Base-by-base conservation (phyloP, 2,113 vertebrate species). In the Nothobranchius kuhntae region DNA sequence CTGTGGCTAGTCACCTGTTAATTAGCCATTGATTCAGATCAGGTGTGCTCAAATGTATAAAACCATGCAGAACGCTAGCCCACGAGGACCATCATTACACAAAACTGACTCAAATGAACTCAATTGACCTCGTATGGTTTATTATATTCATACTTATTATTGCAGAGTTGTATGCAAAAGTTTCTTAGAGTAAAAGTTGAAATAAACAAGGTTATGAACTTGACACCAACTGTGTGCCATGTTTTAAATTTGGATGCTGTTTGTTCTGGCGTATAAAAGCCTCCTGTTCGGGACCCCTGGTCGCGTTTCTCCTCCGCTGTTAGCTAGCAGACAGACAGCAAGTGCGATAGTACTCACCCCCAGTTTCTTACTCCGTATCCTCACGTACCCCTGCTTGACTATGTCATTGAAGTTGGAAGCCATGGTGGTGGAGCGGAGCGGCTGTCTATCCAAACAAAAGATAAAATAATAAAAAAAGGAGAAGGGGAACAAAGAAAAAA, bases 391-490 rank as follows among this genome's bases (percentile, higher is more conserved):
- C 90, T 99, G 97, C 90, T 99, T 99, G 84, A 99, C 96, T 87
- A 99, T 98, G 86, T 99, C 97, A 89, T 99, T 98, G 93, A 99
- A 99, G 95, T 98, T 98, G 89, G 96, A 98, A 92, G 97, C 97
- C 97, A 99, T 98, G 90, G 92, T 90, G 82, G 48, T 83, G 84
- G 78, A 60, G 72, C 76, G 67, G 51, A 58, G 83, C 53, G 83
- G 83, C 65, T 75, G 17, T 70, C 65, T 74, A 60, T 78, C 81
- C 77, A 61, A 9, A 40, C 38, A 56, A 53, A 30, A 30, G 4
- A 30, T 30, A 30, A 30, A 30, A 30, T 21, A 21, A 30, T 30
- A 30, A 30, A 70, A n/a, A 42, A 51, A 21, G 15, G 63, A 12
- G 15, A 48, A 30, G 21, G 48, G 3, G 4, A 15, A 51, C 69